Conservation (phyloP, 1,140 invertebrate species). For the Euwallacea similis region DNA sequence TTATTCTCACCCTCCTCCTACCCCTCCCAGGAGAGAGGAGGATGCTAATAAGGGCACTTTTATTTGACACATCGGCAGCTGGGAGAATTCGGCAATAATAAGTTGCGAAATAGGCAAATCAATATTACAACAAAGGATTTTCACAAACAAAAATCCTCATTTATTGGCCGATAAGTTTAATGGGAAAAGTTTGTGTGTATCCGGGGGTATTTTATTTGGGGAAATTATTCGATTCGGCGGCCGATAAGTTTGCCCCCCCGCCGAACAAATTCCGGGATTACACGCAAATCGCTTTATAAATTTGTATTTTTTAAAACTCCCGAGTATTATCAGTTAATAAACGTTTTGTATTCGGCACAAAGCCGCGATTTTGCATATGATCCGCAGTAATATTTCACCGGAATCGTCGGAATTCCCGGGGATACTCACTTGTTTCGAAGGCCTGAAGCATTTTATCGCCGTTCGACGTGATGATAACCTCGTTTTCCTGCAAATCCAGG, state of each 20-base stretch:
- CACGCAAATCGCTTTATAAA: too few species aligned
- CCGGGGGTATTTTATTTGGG: background rate
- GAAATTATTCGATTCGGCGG: conserved; percentile 9
- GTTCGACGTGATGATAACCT: conserved; percentile 59
- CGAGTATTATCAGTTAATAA: conserved; percentile 9
- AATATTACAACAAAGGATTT: too few species aligned
- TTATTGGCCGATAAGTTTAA: conserved; percentile 5
- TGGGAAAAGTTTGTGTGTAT: conserved; percentile 12
- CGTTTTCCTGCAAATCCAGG: conserved; percentile 57
- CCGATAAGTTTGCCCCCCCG: background rate
- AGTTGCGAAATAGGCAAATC: too few species aligned
- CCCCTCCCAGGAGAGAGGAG: too few species aligned
- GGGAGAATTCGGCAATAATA: too few species aligned
- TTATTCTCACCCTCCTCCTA: background rate
- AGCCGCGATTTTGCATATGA: conserved; percentile 28
- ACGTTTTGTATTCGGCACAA: conserved; percentile 9
- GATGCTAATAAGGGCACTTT: too few species aligned
- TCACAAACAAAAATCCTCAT: conserved; percentile 4
- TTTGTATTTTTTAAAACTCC: background rate
- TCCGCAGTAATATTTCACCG: conserved; percentile 26
- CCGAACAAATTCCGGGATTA: too few species aligned
- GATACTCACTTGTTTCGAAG: conserved; percentile 62
- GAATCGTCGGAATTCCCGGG: conserved; percentile 19
- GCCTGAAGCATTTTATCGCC: conserved; percentile 59
- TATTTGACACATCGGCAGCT: too few species aligned